A percentile compares a stretch with the other conserved stretches of the same genome.
Evolutionary conservation across 2,888 invertebrate species (phyloP).

Genomic region (Coenonympha arcania): DNA sequence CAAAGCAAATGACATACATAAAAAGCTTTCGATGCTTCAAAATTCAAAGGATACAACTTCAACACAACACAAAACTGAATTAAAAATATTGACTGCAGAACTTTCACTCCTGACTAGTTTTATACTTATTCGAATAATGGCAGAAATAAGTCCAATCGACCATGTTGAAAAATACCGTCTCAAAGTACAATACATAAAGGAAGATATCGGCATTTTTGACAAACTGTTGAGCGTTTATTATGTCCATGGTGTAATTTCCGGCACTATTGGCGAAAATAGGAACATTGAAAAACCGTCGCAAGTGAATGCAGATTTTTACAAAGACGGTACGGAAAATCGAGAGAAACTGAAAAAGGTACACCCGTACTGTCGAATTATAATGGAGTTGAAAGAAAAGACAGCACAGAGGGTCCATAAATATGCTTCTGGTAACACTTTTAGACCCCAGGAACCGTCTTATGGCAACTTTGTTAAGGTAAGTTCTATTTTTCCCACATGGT

Average conservation of each 20-base stretch:
- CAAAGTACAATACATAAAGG: constrained; percentile 79
- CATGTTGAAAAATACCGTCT: constrained; percentile 85
- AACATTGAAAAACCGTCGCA: constrained; percentile 44
- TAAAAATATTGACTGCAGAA: constrained; percentile 44
- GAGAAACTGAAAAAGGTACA: constrained; percentile 53
- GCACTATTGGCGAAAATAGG: constrained; percentile 46
- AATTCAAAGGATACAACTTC: constrained; percentile 6
- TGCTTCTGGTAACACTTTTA: constrained; percentile 70
- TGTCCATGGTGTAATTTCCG: constrained; percentile 60
- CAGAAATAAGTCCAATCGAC: constrained; percentile 82
- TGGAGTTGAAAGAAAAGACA: constrained; percentile 49
- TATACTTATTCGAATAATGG: constrained; percentile 72
- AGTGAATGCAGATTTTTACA: constrained; percentile 37
- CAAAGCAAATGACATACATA: constrained; percentile 37
- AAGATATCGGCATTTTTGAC: constrained; percentile 78
- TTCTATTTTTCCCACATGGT: too few relatives aligned
- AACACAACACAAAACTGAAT: constrained; percentile 32
- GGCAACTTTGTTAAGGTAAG: constrained; percentile 70
- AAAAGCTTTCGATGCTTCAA: constrained; percentile 29
- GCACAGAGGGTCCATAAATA: constrained; percentile 58
- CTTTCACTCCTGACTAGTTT: constrained; percentile 66
- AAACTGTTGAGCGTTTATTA: constrained; percentile 74
- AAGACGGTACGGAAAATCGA: constrained; percentile 33
- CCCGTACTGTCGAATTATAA: constrained; percentile 61
- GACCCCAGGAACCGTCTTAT: constrained; percentile 70